A percentile compares a stretch with the other conserved stretches of the same genome.
Conservation (phyloP, 2,888 invertebrate genomes). For the Beris chalybata region DNA sequence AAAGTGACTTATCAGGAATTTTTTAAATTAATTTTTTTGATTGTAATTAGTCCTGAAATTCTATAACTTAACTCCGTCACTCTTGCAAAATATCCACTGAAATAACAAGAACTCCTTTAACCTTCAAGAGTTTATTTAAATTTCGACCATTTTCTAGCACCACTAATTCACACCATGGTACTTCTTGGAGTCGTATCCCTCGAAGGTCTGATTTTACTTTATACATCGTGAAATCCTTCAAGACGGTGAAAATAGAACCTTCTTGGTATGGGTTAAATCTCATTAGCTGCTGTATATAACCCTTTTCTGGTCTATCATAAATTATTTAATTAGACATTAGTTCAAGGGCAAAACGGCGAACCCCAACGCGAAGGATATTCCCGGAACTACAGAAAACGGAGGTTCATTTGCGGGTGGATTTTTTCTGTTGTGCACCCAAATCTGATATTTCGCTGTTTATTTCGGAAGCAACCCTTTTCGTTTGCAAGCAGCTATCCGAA, state of each 20-base stretch:
- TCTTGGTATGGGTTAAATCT: neutral
- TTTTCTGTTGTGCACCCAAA: neutral
- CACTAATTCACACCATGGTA: too few species aligned
- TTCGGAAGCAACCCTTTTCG: neutral
- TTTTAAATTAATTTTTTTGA: too few species aligned
- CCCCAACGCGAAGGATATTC: too few species aligned
- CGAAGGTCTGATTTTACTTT: too few species aligned
- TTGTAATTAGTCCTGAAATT: too few species aligned
- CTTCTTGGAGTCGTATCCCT: too few species aligned
- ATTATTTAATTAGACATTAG: slow-evolving; percentile 20
- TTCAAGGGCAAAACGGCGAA: slow-evolving; percentile 4
- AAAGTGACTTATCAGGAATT: too few species aligned
- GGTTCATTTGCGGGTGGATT: neutral
- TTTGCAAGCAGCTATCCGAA: neutral
- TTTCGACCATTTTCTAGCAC: too few species aligned
- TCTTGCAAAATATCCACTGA: neutral
- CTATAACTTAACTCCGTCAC: neutral
- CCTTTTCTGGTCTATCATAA: slow-evolving; percentile 7
- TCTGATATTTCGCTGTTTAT: neutral
- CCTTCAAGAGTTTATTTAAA: too few species aligned
- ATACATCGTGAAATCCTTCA: too few species aligned
- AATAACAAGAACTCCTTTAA: too few species aligned
- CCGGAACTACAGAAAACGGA: neutral
- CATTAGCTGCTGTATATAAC: neutral
- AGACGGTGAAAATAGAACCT: too few species aligned